Evolutionary conservation across 2,113 vertebrate genomes (phyloP).

Genomic region (Charadrius vociferus): DNA sequence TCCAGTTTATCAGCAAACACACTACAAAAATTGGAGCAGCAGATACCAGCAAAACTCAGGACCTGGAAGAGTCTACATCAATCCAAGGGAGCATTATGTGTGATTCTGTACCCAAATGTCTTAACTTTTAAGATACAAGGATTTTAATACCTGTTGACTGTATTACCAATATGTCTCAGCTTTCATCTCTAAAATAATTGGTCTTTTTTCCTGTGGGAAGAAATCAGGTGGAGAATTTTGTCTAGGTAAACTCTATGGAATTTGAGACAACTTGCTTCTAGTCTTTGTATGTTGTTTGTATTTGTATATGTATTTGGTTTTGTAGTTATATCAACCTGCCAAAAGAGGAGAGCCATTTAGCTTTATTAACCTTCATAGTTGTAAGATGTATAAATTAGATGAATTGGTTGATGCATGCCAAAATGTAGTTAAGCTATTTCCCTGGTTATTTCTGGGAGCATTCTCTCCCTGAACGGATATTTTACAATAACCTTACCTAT

Average conservation of each 20-base stretch:
- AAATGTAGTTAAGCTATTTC: not conserved
- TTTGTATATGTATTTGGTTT: not conserved
- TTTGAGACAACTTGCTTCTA: constrained; percentile 4
- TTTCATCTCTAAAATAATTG: not conserved
- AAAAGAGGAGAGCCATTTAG: not conserved
- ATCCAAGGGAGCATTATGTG: constrained; percentile 78
- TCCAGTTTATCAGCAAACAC: constrained; percentile 64
- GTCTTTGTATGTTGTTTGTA: no score
- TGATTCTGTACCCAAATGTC: constrained; percentile 28
- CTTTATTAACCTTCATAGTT: not conserved
- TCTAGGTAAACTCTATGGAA: not conserved
- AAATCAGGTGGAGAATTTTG: not conserved
- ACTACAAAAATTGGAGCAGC: constrained; percentile 63
- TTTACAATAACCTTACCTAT: not conserved
- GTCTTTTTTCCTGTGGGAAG: not conserved
- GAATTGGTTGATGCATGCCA: not conserved
- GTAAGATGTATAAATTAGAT: not conserved
- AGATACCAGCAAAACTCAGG: not conserved
- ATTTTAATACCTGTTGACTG: not conserved
- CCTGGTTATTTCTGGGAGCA: not conserved
- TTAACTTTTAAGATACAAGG: not conserved
- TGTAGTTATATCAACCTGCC: not conserved
- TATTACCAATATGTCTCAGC: not conserved
- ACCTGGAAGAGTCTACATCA: constrained; percentile 66
- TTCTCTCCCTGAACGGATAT: not conserved